phyloP scores from a whole-genome alignment of 53 echinoderm and acorn worm species.

The Zoroaster sp. region DNA sequence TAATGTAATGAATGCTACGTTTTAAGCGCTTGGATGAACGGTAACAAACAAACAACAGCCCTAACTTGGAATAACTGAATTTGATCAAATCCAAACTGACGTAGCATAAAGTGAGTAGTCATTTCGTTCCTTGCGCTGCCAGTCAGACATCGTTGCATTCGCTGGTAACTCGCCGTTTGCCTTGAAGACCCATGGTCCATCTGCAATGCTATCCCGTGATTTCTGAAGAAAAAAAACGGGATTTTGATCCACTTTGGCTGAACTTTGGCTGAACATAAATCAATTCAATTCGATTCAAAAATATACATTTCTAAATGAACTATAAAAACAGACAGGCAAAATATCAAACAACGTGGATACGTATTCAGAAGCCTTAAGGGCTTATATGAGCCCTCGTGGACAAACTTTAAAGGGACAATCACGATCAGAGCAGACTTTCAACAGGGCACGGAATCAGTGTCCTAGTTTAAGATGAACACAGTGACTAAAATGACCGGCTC shows the following conservation, averaged over 20 bases:
- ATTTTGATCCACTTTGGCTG: neutral
- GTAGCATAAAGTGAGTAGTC: neutral
- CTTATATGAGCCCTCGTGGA: no score
- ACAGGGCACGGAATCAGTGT: no score
- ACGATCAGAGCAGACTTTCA: no score
- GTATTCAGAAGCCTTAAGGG: neutral
- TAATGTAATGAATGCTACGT: no score
- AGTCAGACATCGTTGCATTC: constrained; percentile 8
- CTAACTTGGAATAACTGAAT: no score
- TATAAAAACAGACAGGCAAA: neutral
- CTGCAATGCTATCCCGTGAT: neutral
- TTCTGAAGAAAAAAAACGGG: neutral
- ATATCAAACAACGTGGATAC: neutral
- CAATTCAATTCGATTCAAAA: neutral
- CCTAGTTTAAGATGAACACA: no score
- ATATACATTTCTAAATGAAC: neutral
- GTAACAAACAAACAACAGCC: no score
- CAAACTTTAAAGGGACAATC: no score
- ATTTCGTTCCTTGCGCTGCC: neutral
- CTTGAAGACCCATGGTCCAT: constrained; percentile 43
- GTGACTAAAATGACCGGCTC: no score
- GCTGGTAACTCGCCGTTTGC: constrained; percentile 31
- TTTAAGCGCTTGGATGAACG: no score
- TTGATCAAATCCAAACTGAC: neutral
- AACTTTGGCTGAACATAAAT: neutral